Evolutionary conservation across 2,888 invertebrate species (phyloP).

Genomic region (Pediacus dermestoides): DNA sequence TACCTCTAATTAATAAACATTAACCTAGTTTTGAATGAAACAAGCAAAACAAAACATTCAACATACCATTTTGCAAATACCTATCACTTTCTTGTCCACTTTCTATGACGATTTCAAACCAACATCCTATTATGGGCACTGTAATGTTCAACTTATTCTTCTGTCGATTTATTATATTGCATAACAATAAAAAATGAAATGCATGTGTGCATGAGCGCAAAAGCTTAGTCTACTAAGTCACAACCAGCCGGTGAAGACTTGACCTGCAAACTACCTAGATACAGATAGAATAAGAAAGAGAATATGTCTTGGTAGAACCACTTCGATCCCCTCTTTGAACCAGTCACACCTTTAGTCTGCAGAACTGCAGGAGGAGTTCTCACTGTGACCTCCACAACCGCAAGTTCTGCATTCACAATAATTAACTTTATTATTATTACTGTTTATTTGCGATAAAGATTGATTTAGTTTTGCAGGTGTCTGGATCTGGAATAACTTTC

Average conservation of each 20-base stretch:
- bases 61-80: conserved; percentile 5
- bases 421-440: too few relatives aligned
- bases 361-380: conserved; percentile 2
- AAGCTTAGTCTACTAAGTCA: conserved; percentile 2
- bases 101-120: conserved; percentile 5
- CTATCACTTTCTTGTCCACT: conserved; percentile 7
- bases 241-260: conserved; percentile 4
- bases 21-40: conserved; percentile 2
- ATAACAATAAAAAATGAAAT: conserved; percentile 4
- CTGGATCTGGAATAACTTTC: too few relatives aligned
- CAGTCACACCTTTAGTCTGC: background rate
- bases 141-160: too few relatives aligned
- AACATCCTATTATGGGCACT: too few relatives aligned
- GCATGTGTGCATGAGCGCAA: background rate
- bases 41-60: background rate
- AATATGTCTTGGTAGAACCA: conserved; percentile 7
- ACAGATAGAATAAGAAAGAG: too few relatives aligned
- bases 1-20: too few relatives aligned
- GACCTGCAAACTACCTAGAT: conserved; percentile 9
- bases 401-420: too few relatives aligned
- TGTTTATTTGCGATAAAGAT: too few relatives aligned
- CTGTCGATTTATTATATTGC: conserved; percentile 3
- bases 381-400: background rate
- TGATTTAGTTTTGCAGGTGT: too few relatives aligned
- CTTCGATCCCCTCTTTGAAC: background rate